Evolutionary conservation across 2,888 invertebrate genomes (phyloP).

Genomic region (Ochlodes sylvanus): DNA sequence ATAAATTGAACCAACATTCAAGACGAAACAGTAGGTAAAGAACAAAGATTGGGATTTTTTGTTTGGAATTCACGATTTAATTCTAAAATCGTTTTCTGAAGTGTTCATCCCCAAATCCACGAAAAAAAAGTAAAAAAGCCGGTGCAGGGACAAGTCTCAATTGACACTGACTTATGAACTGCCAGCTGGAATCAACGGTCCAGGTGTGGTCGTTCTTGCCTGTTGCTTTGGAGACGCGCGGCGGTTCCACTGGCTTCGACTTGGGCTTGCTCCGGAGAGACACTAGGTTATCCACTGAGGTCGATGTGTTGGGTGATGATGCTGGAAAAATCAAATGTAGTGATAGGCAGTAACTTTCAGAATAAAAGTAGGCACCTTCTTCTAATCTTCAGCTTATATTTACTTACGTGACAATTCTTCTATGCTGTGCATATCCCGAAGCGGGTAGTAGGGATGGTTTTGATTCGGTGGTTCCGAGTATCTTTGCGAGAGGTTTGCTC

Average conservation of each 20-base stretch:
- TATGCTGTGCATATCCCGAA: conserved; percentile 82
- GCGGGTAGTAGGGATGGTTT: conserved; percentile 78
- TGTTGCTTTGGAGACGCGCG: conserved; percentile 80
- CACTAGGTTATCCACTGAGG: conserved; percentile 88
- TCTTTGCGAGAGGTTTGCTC: conserved; percentile 80
- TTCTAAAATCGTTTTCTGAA: background rate
- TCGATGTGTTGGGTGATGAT: conserved; percentile 85
- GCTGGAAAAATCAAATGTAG: conserved; percentile 54
- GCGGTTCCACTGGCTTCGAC: conserved; percentile 90
- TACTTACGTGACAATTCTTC: conserved; percentile 81
- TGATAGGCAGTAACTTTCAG: background rate
- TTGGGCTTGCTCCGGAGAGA: conserved; percentile 84
- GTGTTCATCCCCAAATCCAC: conserved; percentile 14
- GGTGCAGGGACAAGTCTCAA: conserved; percentile 31
- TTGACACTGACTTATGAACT: conserved; percentile 90
- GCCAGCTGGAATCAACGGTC: conserved; percentile 96
- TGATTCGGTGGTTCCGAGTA: conserved; percentile 86
- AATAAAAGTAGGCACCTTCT: no score
- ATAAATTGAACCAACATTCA: background rate
- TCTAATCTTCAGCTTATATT: background rate
- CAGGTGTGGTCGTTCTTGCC: conserved; percentile 87
- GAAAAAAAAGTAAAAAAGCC: conserved; percentile 28
- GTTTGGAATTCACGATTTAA: background rate
- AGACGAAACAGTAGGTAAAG: background rate
- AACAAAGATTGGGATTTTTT: background rate